Percentiles rank a stretch among this genome's conserved stretches.
Evolutionary conservation across 2,113 vertebrate genomes (phyloP).

Genomic region (Rattus rattus): DNA sequence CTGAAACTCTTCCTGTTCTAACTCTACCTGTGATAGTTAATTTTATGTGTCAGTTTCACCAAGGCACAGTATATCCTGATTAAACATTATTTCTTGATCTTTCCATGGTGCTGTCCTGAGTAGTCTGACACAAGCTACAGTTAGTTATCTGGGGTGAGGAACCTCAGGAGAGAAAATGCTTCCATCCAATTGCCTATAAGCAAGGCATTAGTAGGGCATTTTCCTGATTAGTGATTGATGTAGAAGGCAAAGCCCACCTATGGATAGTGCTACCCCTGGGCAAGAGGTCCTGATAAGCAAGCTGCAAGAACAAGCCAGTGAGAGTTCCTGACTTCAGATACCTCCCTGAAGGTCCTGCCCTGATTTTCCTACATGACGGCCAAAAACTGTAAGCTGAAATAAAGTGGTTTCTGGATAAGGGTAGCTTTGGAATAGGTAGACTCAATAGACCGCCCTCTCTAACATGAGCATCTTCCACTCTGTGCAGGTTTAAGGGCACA

Average conservation of each 20-base stretch:
- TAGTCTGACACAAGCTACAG: background rate
- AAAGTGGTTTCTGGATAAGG: background rate
- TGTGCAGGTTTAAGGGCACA: background rate
- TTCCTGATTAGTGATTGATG: background rate
- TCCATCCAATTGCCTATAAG: background rate
- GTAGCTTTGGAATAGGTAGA: background rate
- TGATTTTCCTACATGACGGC: background rate
- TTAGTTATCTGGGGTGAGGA: background rate
- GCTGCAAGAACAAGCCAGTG: background rate
- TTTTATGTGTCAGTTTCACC: background rate
- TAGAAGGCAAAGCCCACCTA: background rate
- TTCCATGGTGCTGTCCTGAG: background rate
- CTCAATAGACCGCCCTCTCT: background rate
- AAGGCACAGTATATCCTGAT: background rate
- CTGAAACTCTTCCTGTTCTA: background rate
- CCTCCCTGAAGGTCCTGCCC: background rate
- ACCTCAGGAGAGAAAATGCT: background rate
- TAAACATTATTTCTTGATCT: constrained; percentile 8
- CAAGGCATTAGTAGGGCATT: background rate
- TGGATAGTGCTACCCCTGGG: background rate
- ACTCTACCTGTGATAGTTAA: background rate
- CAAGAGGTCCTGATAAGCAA: background rate
- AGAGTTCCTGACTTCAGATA: background rate
- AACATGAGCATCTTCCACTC: background rate
- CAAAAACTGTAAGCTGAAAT: background rate